Evolutionary conservation across 1,140 invertebrate species (phyloP).

Genomic region (Oedothorax gibbosus): DNA sequence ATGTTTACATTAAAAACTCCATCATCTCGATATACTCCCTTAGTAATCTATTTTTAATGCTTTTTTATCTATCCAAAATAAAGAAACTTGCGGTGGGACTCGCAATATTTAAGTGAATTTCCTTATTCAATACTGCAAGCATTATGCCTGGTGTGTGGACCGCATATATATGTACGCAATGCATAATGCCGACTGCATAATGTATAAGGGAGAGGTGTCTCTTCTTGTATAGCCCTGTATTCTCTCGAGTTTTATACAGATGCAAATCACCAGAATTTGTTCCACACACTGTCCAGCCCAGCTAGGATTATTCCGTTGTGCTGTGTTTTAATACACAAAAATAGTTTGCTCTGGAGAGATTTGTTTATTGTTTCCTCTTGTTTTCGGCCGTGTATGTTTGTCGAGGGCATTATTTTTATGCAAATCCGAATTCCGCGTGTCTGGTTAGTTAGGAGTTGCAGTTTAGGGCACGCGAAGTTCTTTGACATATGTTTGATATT

Average conservation of each 20-base stretch:
- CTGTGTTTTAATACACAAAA: background rate
- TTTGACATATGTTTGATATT: no score
- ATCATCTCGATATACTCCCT: background rate
- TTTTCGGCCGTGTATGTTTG: conserved; percentile 18
- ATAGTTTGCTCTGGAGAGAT: conserved; percentile 9
- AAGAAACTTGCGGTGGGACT: conserved; percentile 34
- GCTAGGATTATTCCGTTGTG: background rate
- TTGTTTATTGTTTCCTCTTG: conserved; percentile 8
- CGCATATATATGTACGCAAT: conserved; percentile 54
- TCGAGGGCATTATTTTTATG: conserved; percentile 33
- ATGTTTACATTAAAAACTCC: no score
- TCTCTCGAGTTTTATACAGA: conserved; percentile 43
- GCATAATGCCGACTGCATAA: conserved; percentile 57
- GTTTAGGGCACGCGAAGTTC: background rate
- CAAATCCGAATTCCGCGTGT: conserved; percentile 43
- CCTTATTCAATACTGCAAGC: conserved; percentile 10
- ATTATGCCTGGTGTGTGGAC: background rate
- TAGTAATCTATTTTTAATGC: conserved; percentile 55
- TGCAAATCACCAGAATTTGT: conserved; percentile 25
- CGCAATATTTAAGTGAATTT: conserved; percentile 53
- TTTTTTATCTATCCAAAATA: conserved; percentile 43
- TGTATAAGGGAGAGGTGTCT: conserved; percentile 20
- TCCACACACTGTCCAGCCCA: background rate
- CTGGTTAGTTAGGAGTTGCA: background rate
- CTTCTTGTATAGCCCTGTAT: conserved; percentile 30